A percentile compares a stretch with the other conserved stretches of the same genome.
Conservation (phyloP, 2,113 vertebrate genomes). For the Crotalus viridis region DNA sequence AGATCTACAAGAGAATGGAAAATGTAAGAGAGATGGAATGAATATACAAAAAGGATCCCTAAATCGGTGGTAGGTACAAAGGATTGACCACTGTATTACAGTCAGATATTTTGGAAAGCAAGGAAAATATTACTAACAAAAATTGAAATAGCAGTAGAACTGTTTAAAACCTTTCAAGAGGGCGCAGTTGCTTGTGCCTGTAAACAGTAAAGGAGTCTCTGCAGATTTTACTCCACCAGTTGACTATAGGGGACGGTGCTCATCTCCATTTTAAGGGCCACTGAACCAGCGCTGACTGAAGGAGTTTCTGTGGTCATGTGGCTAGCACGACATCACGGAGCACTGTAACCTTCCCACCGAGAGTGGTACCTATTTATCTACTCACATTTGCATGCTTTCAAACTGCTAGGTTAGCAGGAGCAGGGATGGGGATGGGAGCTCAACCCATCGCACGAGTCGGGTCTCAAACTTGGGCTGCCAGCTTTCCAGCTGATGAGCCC, state of each 20-base stretch:
- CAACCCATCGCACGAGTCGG: neutral
- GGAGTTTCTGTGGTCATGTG: neutral
- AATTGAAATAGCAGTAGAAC: neutral
- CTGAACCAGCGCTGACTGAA: neutral
- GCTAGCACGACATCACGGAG: neutral
- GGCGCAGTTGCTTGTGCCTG: neutral
- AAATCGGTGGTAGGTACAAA: neutral
- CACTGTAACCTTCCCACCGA: neutral
- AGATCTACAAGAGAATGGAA: neutral
- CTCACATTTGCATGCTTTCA: neutral
- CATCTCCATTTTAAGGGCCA: neutral
- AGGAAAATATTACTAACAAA: neutral
- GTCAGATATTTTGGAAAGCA: neutral
- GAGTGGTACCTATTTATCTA: neutral
- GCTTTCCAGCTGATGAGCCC: neutral
- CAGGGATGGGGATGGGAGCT: neutral
- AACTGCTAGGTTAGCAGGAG: neutral
- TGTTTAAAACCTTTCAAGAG: neutral
- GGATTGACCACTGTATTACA: neutral
- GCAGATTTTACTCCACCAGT: neutral
- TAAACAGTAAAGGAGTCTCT: neutral
- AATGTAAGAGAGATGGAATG: neutral
- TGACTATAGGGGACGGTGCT: neutral
- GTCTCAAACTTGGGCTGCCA: neutral
- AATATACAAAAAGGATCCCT: neutral